Base-by-base conservation (phyloP, 2,888 invertebrate genomes). In the Microplitis deprimator region DNA sequence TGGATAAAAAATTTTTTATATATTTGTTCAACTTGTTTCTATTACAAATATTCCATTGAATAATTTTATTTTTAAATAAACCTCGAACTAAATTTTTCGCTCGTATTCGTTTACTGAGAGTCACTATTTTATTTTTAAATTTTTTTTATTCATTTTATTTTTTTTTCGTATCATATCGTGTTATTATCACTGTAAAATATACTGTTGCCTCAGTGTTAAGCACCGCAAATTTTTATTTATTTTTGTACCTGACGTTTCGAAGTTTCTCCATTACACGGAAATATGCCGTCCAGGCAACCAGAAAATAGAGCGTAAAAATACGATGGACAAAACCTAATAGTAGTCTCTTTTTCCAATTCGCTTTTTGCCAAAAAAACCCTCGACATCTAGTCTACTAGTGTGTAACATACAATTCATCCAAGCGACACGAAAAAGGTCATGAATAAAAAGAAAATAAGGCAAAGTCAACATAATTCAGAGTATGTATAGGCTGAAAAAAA, bases 241-340 rank as follows among this genome's bases (percentile, higher is more conserved):
- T 13, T 50, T 13, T 5, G 50, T 3, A 13, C 10, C 10, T 50
- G 50, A 50, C 50, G 13, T 50, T 13, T 13, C 10, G 13, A 29
- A 29, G 13, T 50, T 50, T 50, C 50, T 50, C 50, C 50, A 50
- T 50, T 50, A 50, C 50, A 39, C 41, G 60, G 60, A 40, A 69
- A 68, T 73, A 69, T 77, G n/a, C 40, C 20, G 50, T 10, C 17
- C 70, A 39, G 61, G 29, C 29, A 73, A 50, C 64, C 68, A 65
- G 17, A 70, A 64, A 70, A 65, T 50, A 59, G 29, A 50, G 10
- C n/a, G n/a, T 16, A 59, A 77, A 77, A 71, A 50, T 67, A 65
- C 60, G 41, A 68, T 40, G 40, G 67, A 10, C 73, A 70, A 20
- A n/a, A 50, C 16, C 29, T 40, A 39, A 68, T 40, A 13, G 13